Base-by-base conservation (phyloP, 2,888 invertebrate species). In the Empis stercorea region DNA sequence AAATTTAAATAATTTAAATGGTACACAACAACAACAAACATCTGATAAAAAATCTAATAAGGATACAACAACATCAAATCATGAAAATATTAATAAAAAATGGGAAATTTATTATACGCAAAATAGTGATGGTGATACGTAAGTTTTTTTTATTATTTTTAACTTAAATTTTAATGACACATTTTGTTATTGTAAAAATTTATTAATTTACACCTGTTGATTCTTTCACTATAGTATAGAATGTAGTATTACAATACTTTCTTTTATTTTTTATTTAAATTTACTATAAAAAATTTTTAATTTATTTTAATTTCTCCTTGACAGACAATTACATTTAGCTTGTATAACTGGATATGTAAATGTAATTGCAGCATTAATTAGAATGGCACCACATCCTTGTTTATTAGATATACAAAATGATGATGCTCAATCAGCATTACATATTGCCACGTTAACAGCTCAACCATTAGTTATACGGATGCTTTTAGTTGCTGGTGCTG, bases 101-200 rank as follows among this genome's bases (percentile, higher is more conserved):
- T 79, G 83, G 76, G 74, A 79, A 58, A 68, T 78, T 55, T 80
- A 81, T 56, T 87, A 81, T 64, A 74, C 79, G 54, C 87, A 85
- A 59, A 84, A 89, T 64, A 80, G 83, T 53, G 87, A 87, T 57
- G 91, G 89, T 55, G 88, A 91, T 67, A 88, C 89, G 88, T 89
- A 76, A 85, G 88, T 80, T 49, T 9, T 17, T 44, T 37, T 44
- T 14, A 7, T 38, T 39, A 27, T 10, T 30, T 17, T 38, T 43
- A 40, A 10, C 13, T 32, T 13, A 10, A 38, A 34, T 13, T n/a
- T 34, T 34, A n/a, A 34, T 34, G 23, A 27, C 9, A 6, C 9
- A 20, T 27, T 27, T 27, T 27, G 4, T 27, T 27, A 4, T 14
- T 14, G 3, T 37, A 37, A 16, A 10, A 38, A 16, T 15, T 38